Base-by-base conservation (phyloP, 2,113 vertebrate genomes). In the Trachemys scripta region DNA sequence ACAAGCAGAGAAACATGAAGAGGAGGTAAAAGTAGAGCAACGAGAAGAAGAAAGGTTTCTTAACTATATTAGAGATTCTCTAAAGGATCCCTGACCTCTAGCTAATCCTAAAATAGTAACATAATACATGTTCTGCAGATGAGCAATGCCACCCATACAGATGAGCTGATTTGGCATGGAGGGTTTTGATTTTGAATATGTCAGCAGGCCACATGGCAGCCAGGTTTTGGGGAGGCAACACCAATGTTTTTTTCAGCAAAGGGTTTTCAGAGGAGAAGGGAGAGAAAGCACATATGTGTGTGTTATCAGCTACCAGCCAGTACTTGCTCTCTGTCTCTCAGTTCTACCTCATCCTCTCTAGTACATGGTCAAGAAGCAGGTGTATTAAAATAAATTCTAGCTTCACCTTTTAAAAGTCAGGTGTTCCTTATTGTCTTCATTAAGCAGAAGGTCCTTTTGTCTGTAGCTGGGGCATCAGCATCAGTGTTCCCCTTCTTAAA, bases 181-280 rank as follows among this genome's bases (percentile, higher is more conserved):
- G 16, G 54, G 17, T 89, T 76, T 17, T 93, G 51, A 51, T 76
- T 56, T 95, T 87, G 83, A 81, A 54, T 94, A 96, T 97, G 38
- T 65, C 83, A 94, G 93, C 83, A 86, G 92, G 50, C 49, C 96
- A 16, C 85, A 59, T 29, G 84, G 81, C 85, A 88, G 85, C 47
- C 57, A 57, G 62, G 22, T 87, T 85, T 83, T 88, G 82, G 45
- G 85, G 75, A 45, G 27, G 87, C 35, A 45, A 7, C 72, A 47
- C 24, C 42, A 25, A 47, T 62, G 27, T 25, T 25, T 45, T 76
- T 51, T 79, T 85, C 17, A 8, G 90, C 80, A 22, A 85, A 49
- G 29, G 82, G 72, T 42, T 76, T 45, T 25, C 42, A 76, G 53
- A 53, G 38, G 91, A 90, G 0, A 2, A 92, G 25, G 78, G 79